Conservation (phyloP, 2,113 vertebrate genomes). For the Electrona antarctica region DNA sequence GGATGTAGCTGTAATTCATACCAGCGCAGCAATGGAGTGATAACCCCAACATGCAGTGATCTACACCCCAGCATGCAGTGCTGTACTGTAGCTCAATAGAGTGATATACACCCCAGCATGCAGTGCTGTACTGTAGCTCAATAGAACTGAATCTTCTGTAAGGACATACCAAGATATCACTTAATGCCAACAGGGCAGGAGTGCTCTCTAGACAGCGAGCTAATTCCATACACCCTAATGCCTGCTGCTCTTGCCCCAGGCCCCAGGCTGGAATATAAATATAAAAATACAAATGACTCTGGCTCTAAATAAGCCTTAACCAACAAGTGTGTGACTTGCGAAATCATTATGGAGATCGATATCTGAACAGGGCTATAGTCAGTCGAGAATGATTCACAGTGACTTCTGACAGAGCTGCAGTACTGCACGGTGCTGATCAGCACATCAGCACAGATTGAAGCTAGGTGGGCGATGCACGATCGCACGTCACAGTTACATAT, state of each 20-base stretch:
- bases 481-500: too few relatives aligned
- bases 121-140: background rate
- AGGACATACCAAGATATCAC: background rate
- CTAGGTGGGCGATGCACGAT: background rate
- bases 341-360: background rate
- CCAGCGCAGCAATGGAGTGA: background rate
- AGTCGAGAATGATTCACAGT: too few relatives aligned
- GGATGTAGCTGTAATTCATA: constrained; percentile 16
- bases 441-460: constrained; percentile 34
- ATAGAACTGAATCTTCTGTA: background rate
- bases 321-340: background rate
- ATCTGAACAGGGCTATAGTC: too few relatives aligned
- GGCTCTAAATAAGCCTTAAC: background rate
- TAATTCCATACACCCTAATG: background rate
- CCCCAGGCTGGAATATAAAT: background rate
- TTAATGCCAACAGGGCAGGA: background rate
- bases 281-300: background rate
- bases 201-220: background rate
- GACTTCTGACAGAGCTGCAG: too few relatives aligned
- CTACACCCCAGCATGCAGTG: background rate
- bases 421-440: background rate
- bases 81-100: constrained; percentile 1
- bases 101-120: background rate
- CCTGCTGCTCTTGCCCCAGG: constrained; percentile 1
- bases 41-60: background rate